phyloP scores from a whole-genome alignment of 2,113 vertebrate genomes.

The Clinocottus analis region DNA sequence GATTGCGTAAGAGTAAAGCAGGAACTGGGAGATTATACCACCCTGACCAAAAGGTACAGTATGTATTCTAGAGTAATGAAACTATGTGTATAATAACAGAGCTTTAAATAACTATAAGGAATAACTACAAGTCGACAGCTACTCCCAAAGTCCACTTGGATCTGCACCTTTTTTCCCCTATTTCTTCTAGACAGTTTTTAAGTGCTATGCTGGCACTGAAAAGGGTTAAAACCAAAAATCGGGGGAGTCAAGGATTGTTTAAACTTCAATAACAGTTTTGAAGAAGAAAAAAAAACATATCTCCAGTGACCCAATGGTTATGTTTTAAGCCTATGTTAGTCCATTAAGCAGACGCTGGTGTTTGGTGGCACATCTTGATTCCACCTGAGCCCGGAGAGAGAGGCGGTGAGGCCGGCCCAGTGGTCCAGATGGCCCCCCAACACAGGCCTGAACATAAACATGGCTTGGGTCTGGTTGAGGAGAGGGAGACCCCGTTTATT shows the following conservation, averaged over 20 bases:
- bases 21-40: slow-evolving; percentile 15
- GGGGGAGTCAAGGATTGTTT: slow-evolving; percentile 43
- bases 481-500: slow-evolving; percentile 81
- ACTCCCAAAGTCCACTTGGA: background rate
- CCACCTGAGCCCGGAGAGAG: slow-evolving; percentile 75
- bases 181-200: background rate
- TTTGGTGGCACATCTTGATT: slow-evolving; percentile 75
- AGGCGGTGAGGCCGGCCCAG: slow-evolving; percentile 48
- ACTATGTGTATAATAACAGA: background rate
- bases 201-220: background rate
- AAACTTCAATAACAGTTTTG: slow-evolving; percentile 33
- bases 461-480: slow-evolving; percentile 69
- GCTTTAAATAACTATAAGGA: background rate
- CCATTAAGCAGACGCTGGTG: slow-evolving; percentile 47
- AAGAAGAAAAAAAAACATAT: slow-evolving; percentile 25
- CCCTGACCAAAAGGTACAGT: slow-evolving; percentile 16
- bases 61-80: slow-evolving; percentile 32
- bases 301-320: slow-evolving; percentile 16
- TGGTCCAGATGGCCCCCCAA: slow-evolving; percentile 71
- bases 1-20: slow-evolving; percentile 31
- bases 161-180: background rate
- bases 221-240: slow-evolving; percentile 19
- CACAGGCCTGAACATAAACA: slow-evolving; percentile 78
- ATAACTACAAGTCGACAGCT: background rate
- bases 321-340: slow-evolving; percentile 45